Evolutionary conservation across 2,113 vertebrate species (phyloP), one percentile per base, ranked within the genome.

Genomic region (Oryctolagus cuniculus): DNA sequence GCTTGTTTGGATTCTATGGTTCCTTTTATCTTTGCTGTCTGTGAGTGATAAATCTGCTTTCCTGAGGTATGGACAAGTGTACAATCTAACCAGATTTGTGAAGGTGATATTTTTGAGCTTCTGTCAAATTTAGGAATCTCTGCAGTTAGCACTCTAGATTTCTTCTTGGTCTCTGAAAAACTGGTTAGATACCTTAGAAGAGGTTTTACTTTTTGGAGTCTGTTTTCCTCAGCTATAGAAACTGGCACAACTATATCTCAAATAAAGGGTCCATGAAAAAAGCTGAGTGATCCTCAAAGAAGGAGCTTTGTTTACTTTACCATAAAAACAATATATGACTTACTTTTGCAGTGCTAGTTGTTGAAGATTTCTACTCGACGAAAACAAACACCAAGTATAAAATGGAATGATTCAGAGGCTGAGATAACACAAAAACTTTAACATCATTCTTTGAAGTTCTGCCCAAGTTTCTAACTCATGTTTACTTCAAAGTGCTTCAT

Each of bases 381-480:
- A 73, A 95, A 97, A 82, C 82, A 94, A 96, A 93, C 11, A 92
- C 22, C 29, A 93, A 92, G 55, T 51, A 55, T 67, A 87, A 91
- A 82, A 87, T 55, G 25, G 24, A 69, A 94, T 63, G 73, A 92
- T 36, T 90, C 75, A 55, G 44, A 63, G 77, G n/a, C 67, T 93
- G 58, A 90, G 67, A 95, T 74, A 95, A 82, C 63, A 77, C n/a
- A 90, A 77, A 55, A 75, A 72, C 25, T 92, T 88, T 51, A 83
- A 85, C 44, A 10, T 58, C 70, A 63, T 55, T 85, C 75, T 97
- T 90, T 90, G 97, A 97, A 96, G 88, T 63, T 97, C 63, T 90
- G 78, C 49, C 81, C 78, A 92, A 97, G 44, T 63, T 88, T 85
- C 69, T 51, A 85, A 85, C 15, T 87, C 38, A 34, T 84, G 64